Base-by-base conservation (phyloP, 2,888 invertebrate species). In the Thecophora atra region DNA sequence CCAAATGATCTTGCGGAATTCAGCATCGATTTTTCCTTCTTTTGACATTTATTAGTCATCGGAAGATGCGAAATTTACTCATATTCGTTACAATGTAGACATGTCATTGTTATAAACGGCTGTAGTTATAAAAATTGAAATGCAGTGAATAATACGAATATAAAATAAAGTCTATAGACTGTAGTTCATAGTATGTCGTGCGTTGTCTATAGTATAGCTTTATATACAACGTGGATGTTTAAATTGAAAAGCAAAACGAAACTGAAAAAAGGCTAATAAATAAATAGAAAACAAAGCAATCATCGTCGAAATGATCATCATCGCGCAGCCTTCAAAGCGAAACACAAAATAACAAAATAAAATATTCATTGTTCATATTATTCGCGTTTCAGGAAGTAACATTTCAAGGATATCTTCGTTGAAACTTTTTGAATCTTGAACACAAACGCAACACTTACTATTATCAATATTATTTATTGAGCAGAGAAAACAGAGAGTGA, bases 371-470 rank as follows among this genome's bases (percentile, higher is more conserved):
- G 70, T 52, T 72, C 75, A 73, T 74, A 81, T 81, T 81, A 82
- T 83, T 83, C 83, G 83, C 83, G 83, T 83, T 83, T 83, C 83
- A 83, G 83, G 83, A 83, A 83, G 83, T 83, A 83, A 83, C 80
- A 80, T 83, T 82, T 83, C 83, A 83, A 83, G 83, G 83, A 83
- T 83, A 70, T 70, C 70, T 52, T 70, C 70, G 63, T 70, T 62
- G 60, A 70, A 70, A 70, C 70, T 70, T 70, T 54, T 70, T 28
- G 70, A 70, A 63, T 70, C 70, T 70, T 70, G 70, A 70, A 70
- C 63, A 70, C 70, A 70, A 70, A 70, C 62, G 51, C 70, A 70
- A 70, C 47, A 62, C 62, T 70, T 26, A 44, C 3, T 47, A 64
- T 47, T 44, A 64, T 47, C 64, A 64, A 47, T 47, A 63, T 42